Conservation (phyloP, 2,888 invertebrate genomes). For the Caenorhabditis sp. region DNA sequence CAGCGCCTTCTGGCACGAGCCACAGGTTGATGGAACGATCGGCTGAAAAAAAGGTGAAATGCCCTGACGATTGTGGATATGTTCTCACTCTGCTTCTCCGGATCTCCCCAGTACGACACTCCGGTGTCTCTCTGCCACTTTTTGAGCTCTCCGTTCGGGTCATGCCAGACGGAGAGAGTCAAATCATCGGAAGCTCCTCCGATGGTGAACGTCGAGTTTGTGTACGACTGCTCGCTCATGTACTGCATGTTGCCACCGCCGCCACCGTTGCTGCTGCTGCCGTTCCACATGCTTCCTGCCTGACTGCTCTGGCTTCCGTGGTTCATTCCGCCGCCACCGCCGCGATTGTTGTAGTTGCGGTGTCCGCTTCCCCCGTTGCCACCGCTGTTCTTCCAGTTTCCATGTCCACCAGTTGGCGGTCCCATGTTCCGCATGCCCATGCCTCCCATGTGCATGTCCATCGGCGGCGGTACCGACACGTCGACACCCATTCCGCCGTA, state of each 20-base stretch:
- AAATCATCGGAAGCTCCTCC: slow-evolving; percentile 64
- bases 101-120: slow-evolving; percentile 70
- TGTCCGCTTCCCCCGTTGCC: slow-evolving; percentile 14
- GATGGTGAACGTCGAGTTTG: slow-evolving; percentile 53
- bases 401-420: slow-evolving; percentile 35
- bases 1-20: slow-evolving; percentile 68
- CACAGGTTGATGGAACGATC: slow-evolving; percentile 63
- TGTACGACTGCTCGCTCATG: slow-evolving; percentile 28
- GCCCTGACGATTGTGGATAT: not conserved
- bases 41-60: slow-evolving; percentile 33
- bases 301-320: slow-evolving; percentile 30
- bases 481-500: slow-evolving; percentile 60
- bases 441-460: slow-evolving; percentile 63
- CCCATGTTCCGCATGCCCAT: slow-evolving; percentile 53
- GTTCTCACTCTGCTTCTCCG: slow-evolving; percentile 65
- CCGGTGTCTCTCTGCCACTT: slow-evolving; percentile 73
- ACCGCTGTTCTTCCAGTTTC: slow-evolving; percentile 20
- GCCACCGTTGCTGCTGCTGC: slow-evolving; percentile 5
- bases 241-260: slow-evolving; percentile 24
- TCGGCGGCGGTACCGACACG: slow-evolving; percentile 69
- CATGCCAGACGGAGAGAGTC: slow-evolving; percentile 63
- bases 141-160: slow-evolving; percentile 71
- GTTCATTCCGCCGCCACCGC: slow-evolving; percentile 25
- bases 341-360: slow-evolving; percentile 19
- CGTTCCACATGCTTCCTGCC: slow-evolving; percentile 36